Conservation (phyloP, 1,140 invertebrate species). For the Agrypnia vestita region DNA sequence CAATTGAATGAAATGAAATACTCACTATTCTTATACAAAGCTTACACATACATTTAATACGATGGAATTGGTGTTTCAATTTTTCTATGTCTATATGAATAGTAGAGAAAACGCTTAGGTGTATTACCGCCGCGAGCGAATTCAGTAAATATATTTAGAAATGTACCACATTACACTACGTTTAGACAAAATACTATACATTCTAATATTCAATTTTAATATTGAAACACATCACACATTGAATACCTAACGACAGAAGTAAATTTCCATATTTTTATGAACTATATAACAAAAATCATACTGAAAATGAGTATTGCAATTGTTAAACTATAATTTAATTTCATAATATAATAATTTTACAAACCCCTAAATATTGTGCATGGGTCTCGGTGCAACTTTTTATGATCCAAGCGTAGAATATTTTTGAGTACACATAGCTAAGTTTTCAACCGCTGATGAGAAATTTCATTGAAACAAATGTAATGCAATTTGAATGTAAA, state of each 20-base stretch:
- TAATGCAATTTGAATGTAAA: too few relatives aligned
- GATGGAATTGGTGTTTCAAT: slow-evolving; percentile 36
- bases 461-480: too few relatives aligned
- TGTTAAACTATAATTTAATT: too few relatives aligned
- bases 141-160: slow-evolving; percentile 13
- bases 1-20: neutral
- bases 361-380: too few relatives aligned
- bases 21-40: neutral
- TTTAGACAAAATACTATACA: slow-evolving; percentile 24
- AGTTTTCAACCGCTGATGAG: too few relatives aligned
- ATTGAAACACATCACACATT: slow-evolving; percentile 9
- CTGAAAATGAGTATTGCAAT: too few relatives aligned
- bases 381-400: too few relatives aligned
- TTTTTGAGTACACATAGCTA: too few relatives aligned
- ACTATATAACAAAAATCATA: too few relatives aligned
- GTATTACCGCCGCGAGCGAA: slow-evolving; percentile 12
- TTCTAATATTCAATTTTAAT: neutral
- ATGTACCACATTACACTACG: slow-evolving; percentile 11
- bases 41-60: neutral
- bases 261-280: too few relatives aligned
- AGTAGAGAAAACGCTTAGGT: neutral
- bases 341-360: too few relatives aligned
- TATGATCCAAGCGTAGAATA: too few relatives aligned
- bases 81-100: slow-evolving; percentile 27
- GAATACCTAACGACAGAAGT: neutral